These are phyloP conservation scores for Trachemys scripta DNA, from an alignment of 2,113 vertebrate species.

Conservation along the genomic window DNA sequence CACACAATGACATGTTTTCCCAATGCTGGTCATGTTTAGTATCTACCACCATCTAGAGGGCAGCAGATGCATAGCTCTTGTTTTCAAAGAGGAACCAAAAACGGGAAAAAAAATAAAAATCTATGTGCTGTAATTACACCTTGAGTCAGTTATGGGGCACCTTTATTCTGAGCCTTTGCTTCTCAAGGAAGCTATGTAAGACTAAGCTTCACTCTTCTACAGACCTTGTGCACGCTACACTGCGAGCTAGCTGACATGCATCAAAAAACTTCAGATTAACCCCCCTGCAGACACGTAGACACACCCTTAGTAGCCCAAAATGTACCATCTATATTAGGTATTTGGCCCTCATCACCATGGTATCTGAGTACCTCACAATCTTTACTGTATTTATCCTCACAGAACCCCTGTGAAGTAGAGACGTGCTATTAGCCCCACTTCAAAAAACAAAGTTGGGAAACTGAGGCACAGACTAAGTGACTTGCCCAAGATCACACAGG, in stretches of 20 bases:
- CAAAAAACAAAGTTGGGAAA: neutral
- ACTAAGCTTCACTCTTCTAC: neutral
- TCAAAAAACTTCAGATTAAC: neutral
- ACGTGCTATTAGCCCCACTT: neutral
- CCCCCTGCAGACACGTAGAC: neutral
- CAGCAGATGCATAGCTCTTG: neutral
- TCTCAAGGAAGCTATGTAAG: neutral
- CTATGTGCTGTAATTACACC: fast-evolving
- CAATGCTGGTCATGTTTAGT: constrained; percentile 36
- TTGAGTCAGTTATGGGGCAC: neutral
- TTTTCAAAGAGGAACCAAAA: fast-evolving
- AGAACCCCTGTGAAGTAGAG: neutral
- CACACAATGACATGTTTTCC: neutral
- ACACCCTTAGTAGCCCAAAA: neutral
- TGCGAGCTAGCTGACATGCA: neutral
- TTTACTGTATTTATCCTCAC: neutral
- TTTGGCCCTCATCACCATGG: neutral
- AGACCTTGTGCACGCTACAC: neutral
- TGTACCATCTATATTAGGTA: neutral
- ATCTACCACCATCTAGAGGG: constrained; percentile 80
- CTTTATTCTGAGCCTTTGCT: neutral
- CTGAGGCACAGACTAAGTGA: neutral
- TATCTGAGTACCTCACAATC: neutral
- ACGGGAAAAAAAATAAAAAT: fast-evolving
- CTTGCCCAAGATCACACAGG: neutral